Percentiles rank a stretch among this genome's conserved stretches.
phyloP scores from a whole-genome alignment of 1,140 invertebrate species.

The Drosophila lini region DNA sequence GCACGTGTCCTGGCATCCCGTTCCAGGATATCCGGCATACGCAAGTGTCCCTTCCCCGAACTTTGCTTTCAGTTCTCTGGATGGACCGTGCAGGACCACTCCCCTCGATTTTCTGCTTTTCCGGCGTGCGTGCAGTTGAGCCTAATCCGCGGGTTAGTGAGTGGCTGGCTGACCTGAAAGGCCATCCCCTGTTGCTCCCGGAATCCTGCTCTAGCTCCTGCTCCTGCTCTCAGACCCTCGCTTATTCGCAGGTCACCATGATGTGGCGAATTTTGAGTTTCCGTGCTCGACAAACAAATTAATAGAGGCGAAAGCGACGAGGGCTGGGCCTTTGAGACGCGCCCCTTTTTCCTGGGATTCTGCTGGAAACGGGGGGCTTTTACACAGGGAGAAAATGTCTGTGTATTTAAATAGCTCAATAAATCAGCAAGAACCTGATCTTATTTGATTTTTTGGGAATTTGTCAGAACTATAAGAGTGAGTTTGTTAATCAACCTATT shows the following conservation, averaged over 20 bases:
- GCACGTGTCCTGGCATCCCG: conserved; percentile 46
- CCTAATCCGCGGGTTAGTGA: conserved; percentile 77
- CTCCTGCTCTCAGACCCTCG: neutral
- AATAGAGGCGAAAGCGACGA: conserved; percentile 62
- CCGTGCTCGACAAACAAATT: conserved; percentile 72
- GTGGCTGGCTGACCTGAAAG: conserved; percentile 20
- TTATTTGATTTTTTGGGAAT: neutral
- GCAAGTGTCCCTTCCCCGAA: conserved; percentile 1
- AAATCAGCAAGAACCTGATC: neutral
- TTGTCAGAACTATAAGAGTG: neutral
- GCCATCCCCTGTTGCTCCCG: conserved; percentile 50
- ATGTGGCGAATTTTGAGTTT: conserved; percentile 64
- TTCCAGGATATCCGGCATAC: conserved; percentile 33
- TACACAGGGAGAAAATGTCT: neutral
- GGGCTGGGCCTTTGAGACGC: conserved; percentile 48
- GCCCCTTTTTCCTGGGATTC: conserved; percentile 32
- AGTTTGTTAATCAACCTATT: neutral
- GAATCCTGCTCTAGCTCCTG: conserved; percentile 8
- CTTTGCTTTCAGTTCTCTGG: neutral
- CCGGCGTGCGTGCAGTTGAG: conserved; percentile 68
- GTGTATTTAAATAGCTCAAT: neutral
- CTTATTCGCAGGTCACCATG: conserved; percentile 41
- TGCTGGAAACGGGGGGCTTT: neutral
- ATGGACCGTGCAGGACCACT: neutral
- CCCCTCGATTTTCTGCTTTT: conserved; percentile 28